Evolutionary conservation across 2,888 invertebrate species (phyloP).

Genomic region (Ophraella communa): DNA sequence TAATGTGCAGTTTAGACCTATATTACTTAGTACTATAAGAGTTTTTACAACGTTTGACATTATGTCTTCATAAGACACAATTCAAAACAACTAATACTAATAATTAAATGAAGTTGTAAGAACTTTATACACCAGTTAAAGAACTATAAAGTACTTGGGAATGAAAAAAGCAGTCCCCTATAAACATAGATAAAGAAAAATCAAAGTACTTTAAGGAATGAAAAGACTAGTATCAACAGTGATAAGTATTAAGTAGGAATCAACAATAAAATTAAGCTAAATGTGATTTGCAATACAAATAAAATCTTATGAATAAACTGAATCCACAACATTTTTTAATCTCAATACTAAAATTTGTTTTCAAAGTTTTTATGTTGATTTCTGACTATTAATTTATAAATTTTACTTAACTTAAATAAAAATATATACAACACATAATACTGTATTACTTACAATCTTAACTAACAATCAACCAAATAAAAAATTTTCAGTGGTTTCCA

Average conservation of each 20-base stretch:
- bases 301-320: too few relatives aligned
- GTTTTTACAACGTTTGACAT: not conserved
- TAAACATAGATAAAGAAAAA: not conserved
- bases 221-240: not conserved
- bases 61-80: not conserved
- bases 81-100: not conserved
- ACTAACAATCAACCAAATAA: too few relatives aligned
- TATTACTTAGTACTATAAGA: not conserved
- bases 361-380: too few relatives aligned
- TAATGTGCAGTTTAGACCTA: not conserved
- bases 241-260: not conserved
- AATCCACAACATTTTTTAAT: too few relatives aligned
- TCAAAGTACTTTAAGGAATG: not conserved
- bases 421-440: too few relatives aligned
- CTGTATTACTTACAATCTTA: too few relatives aligned
- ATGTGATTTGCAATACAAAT: too few relatives aligned
- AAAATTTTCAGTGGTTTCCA: too few relatives aligned
- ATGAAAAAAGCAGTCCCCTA: not conserved
- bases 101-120: not conserved
- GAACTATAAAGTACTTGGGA: not conserved
- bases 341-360: too few relatives aligned
- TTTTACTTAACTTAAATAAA: too few relatives aligned
- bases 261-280: not conserved
- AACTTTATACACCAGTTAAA: not conserved
- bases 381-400: too few relatives aligned